Evolutionary conservation across 37 sponge, comb jelly and placozoan species (phyloP), one percentile per base, ranked within the genome.

Genomic region (Ephydatia muelleri): DNA sequence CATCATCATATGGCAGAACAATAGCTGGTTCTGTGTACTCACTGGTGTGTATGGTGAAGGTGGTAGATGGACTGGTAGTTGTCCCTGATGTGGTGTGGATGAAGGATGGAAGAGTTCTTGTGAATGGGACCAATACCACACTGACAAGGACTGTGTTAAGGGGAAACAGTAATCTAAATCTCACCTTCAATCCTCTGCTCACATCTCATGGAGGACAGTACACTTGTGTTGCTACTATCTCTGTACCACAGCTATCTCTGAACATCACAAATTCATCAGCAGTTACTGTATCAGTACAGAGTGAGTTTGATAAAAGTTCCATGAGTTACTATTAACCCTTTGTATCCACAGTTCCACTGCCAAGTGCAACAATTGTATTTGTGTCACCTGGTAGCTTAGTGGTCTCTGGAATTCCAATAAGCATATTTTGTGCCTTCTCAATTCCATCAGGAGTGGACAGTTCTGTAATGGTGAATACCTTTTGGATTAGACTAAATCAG

Each of bases 151-250:
- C 57, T 57, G 57, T 4, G 16, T 8, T 8, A 43, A 8, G 47
- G 8, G 4, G 6, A 4, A 57, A 13, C 57, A 57, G 16, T 14
- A 80, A 31, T 70, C 35, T 29, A 9, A 39, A 23, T 11, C 71
- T 85, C 47, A 72, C 28, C 26, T 86, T 86, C 65, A 49, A 22
- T 38, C 67, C 80, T 39, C 75, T 86, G 1, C 65, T 29, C 57
- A 75, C 87, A 47, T 80, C 87, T 22, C 81, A 86, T 73, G 87
- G 75, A 75, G 87, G 75, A 29, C 67, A 66, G 68, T 86, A 86
- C 81, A 80, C 14, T 75, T 86, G 87, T 57, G 39, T 27, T 36
- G 87, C 73, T 33, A 80, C 4, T 31, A 65, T 86, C 25, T 34
- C 34, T 19, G 26, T 86, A 12, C 74, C 79, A 25, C 5, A 14